These are phyloP conservation scores for Chloropsis cyanopogon DNA, from an alignment of 2,113 vertebrate species.

Conservation along the genomic window DNA sequence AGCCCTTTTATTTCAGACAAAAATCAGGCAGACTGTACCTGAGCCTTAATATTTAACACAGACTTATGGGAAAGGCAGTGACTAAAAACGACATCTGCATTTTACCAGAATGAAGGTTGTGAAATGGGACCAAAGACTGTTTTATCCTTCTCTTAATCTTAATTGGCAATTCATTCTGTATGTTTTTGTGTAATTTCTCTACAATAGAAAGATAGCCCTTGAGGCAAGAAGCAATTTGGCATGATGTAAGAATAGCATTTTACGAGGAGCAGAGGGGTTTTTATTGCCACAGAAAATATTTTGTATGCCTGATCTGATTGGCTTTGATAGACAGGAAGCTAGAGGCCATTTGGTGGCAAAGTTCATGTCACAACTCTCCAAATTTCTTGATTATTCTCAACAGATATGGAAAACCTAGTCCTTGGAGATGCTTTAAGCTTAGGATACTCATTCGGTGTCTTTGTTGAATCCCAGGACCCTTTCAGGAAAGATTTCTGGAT, in stretches of 20 bases:
- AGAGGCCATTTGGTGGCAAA: not conserved
- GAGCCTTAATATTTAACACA: not conserved
- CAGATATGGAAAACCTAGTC: not conserved
- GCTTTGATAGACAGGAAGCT: not conserved
- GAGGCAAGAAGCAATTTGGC: conserved; percentile 17
- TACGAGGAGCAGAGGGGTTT: not conserved
- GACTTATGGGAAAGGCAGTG: not conserved
- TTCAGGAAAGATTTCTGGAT: not conserved
- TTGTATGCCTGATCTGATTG: not conserved
- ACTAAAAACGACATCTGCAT: not conserved
- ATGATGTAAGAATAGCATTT: not conserved
- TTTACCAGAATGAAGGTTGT: not conserved
- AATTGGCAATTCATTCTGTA: not conserved
- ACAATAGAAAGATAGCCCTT: not conserved
- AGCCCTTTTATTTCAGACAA: not conserved
- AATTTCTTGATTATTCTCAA: not conserved
- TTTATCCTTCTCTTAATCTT: not conserved
- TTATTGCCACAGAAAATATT: not conserved
- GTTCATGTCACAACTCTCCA: not conserved
- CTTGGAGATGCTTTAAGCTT: not conserved
- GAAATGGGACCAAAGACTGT: not conserved
- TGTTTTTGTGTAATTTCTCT: not conserved
- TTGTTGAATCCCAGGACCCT: not conserved
- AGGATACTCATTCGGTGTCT: not conserved
- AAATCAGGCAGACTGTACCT: not conserved